A percentile compares a stretch with the other conserved stretches of the same genome.
Evolutionary conservation across 2,888 invertebrate species (phyloP).

Genomic region (Noctua janthe): DNA sequence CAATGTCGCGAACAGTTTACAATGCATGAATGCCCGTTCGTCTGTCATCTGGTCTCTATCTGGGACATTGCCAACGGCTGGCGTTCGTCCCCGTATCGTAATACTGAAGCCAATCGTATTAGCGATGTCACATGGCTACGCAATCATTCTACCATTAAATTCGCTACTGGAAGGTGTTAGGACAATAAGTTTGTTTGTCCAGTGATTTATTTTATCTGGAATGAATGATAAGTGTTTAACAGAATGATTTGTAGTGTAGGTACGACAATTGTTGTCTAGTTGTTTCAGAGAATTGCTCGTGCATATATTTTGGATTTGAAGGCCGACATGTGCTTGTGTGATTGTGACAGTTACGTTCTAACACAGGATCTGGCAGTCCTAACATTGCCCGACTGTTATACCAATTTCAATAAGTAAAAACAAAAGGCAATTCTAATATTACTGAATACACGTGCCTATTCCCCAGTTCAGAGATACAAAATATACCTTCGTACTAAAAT

Average conservation of each 20-base stretch:
- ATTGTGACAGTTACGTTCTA: neutral
- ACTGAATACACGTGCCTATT: neutral
- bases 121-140: constrained; percentile 70
- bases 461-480: neutral
- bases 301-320: neutral
- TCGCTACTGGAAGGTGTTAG: constrained; percentile 51
- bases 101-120: constrained; percentile 74
- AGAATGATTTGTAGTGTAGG: constrained; percentile 18
- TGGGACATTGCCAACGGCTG: constrained; percentile 79
- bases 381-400: neutral
- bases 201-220: constrained; percentile 37
- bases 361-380: neutral
- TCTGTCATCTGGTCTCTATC: constrained; percentile 77
- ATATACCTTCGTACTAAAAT: neutral
- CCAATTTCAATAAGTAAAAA: neutral
- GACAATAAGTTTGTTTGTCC: constrained; percentile 15
- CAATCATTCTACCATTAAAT: constrained; percentile 47
- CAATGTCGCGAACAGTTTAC: constrained; percentile 74
- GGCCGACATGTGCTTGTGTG: neutral
- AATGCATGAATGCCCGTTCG: constrained; percentile 73
- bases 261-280: constrained; percentile 17
- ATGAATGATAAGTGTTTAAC: constrained; percentile 6
- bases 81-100: constrained; percentile 67
- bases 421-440: neutral
- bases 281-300: neutral